phyloP scores from a whole-genome alignment of 1,140 invertebrate species.

The Bombus pascuorum region DNA sequence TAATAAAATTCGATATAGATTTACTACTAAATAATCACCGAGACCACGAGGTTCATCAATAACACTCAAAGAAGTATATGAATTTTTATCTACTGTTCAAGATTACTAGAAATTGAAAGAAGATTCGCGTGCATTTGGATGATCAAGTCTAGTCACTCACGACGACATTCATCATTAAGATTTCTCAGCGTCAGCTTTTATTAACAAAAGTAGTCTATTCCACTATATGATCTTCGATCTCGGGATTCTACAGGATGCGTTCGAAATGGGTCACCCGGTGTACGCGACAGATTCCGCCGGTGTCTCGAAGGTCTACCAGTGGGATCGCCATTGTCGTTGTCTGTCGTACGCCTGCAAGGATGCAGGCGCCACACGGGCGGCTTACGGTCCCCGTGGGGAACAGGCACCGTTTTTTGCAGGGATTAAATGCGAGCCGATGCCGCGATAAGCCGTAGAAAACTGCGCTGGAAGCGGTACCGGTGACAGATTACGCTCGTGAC shows the following conservation, averaged over 20 bases:
- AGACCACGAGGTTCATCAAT: no score
- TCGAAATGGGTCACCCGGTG: constrained; percentile 62
- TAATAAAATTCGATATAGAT: no score
- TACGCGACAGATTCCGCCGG: constrained; percentile 50
- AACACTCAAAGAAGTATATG: no score
- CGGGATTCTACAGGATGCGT: background rate
- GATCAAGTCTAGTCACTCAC: no score
- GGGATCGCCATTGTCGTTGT: constrained; percentile 66
- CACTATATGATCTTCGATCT: background rate
- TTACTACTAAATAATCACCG: no score
- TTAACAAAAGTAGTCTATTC: background rate
- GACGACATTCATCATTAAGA: no score
- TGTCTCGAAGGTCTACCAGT: constrained; percentile 47
- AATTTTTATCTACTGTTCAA: no score
- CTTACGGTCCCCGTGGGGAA: constrained; percentile 70
- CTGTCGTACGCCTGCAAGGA: constrained; percentile 70
- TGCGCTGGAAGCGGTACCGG: constrained; percentile 76
- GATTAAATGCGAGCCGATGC: constrained; percentile 81
- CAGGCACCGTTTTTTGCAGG: constrained; percentile 75
- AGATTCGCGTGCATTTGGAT: no score
- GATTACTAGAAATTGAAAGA: no score
- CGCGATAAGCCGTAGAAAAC: constrained; percentile 80
- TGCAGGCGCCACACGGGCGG: constrained; percentile 78
- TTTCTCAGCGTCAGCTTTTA: background rate
- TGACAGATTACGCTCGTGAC: constrained; percentile 79